These are phyloP conservation scores for Podotricha telesiphe DNA, from an alignment of 2,888 invertebrate genomes.

Conservation along the genomic window DNA sequence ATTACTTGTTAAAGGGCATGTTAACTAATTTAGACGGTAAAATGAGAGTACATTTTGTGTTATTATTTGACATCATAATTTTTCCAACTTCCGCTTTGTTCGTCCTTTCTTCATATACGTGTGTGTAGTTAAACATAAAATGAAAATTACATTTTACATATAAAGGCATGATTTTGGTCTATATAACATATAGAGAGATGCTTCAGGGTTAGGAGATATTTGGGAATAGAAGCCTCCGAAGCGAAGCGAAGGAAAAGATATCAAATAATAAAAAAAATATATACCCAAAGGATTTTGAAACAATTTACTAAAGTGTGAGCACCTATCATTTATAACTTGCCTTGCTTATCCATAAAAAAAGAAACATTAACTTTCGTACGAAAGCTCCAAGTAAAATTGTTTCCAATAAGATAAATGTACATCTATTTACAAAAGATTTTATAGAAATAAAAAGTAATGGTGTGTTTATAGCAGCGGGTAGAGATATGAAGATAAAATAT, in stretches of 20 bases:
- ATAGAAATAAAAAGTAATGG: conserved; percentile 30
- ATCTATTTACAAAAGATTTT: conserved; percentile 31
- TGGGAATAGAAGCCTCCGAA: too few relatives aligned
- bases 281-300: not conserved
- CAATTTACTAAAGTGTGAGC: conserved; percentile 2
- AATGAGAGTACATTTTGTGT: conserved; percentile 10
- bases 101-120: not conserved
- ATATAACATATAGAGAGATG: too few relatives aligned
- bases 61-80: conserved; percentile 15
- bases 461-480: conserved; percentile 30
- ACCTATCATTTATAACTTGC: conserved; percentile 5
- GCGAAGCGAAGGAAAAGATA: not conserved
- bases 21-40: conserved; percentile 18
- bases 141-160: not conserved
- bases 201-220: too few relatives aligned
- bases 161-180: not conserved
- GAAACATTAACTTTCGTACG: conserved; percentile 20
- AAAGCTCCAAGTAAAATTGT: conserved; percentile 12
- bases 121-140: not conserved
- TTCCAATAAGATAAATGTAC: conserved; percentile 25
- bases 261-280: not conserved
- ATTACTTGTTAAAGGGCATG: conserved; percentile 25
- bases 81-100: not conserved
- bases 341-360: conserved; percentile 9
- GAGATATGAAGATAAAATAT: conserved; percentile 43